Evolutionary conservation across 2,113 vertebrate genomes (phyloP).

Genomic region (Myrmecobius fasciatus): DNA sequence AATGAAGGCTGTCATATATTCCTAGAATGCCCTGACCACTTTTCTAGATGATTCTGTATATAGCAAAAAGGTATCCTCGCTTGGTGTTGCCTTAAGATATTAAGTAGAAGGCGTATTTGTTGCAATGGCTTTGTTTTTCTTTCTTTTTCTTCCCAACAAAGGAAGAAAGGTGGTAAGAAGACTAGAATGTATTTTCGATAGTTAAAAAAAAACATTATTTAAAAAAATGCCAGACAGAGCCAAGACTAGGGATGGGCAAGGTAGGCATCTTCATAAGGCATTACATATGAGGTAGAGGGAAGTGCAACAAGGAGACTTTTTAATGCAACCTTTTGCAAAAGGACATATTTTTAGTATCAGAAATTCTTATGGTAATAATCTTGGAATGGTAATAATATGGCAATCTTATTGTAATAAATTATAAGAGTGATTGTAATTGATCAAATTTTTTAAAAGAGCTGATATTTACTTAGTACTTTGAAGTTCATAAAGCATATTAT

Average conservation of each 20-base stretch:
- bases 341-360: background rate
- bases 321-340: background rate
- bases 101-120: background rate
- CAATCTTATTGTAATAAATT: background rate
- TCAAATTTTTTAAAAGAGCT: background rate
- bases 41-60: background rate
- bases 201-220: background rate
- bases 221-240: background rate
- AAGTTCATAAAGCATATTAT: background rate
- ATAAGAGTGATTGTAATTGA: background rate
- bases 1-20: background rate
- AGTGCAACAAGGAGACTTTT: background rate
- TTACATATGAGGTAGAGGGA: background rate
- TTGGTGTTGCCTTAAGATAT: background rate
- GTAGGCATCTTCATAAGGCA: background rate
- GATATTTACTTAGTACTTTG: background rate
- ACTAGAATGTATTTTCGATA: background rate
- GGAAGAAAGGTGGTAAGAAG: background rate
- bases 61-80: background rate
- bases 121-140: background rate
- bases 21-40: background rate
- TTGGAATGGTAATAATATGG: too few relatives aligned
- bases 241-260: background rate
- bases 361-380: background rate
- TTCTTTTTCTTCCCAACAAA: background rate